Evolutionary conservation across 1,140 invertebrate species (phyloP).

Genomic region (Caerostris darwini): DNA sequence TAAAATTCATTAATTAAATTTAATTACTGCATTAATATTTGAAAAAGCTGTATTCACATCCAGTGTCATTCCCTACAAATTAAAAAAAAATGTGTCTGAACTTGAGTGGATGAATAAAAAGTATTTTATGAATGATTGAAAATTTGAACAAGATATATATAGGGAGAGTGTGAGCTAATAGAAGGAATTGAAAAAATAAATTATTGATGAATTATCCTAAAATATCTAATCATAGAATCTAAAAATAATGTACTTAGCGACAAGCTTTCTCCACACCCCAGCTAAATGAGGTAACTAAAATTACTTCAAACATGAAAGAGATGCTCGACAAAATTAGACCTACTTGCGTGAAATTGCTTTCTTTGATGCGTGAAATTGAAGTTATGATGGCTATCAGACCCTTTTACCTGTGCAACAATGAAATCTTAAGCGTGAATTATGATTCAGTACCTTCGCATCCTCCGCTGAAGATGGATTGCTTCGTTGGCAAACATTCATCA

Average conservation of each 20-base stretch:
- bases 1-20: too few species aligned
- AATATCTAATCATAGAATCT: background rate
- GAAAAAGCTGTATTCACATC: too few species aligned
- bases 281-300: background rate
- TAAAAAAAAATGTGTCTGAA: too few species aligned
- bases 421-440: constrained; percentile 20
- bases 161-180: too few species aligned
- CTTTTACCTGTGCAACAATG: background rate
- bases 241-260: background rate
- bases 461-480: constrained; percentile 11
- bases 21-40: too few species aligned
- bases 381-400: background rate
- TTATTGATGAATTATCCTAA: background rate
- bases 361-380: constrained; percentile 40
- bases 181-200: too few species aligned
- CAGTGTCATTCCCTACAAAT: too few species aligned
- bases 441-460: background rate
- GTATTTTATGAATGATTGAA: too few species aligned
- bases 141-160: too few species aligned
- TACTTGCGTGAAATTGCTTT: constrained; percentile 44
- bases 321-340: background rate
- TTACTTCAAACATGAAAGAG: background rate
- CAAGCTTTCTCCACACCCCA: background rate
- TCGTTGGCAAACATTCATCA: background rate
- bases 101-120: too few species aligned